Evolutionary conservation across 2,888 invertebrate genomes (phyloP), one percentile per base, ranked within the genome.

Genomic region (Parnassius apollo): DNA sequence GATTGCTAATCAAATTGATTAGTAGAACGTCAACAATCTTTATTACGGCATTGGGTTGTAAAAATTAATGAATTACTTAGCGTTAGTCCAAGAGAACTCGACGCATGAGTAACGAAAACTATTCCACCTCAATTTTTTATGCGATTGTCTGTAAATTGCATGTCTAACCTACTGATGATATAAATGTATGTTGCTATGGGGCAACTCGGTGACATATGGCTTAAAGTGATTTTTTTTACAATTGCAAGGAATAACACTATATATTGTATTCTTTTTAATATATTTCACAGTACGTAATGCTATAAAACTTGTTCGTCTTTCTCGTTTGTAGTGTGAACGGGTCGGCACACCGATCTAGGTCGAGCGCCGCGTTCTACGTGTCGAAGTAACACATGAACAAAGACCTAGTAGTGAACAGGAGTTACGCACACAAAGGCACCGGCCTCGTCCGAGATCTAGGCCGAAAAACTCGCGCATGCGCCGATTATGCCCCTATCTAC

Each of bases 401-500:
- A 57, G 69, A 66, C 69, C 70, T 70, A 68, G 66, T 67, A 67
- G 67, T 66, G 62, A 64, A 68, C 66, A 66, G 68, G 58, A 64
- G 58, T 65, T 64, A 69, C 65, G 66, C 76, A 71, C 75, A 73
- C 74, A 69, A 62, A 53, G 42, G 50, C 53, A 60, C 57, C 70
- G 75, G 68, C 78, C 79, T 72, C 80, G 75, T 76, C 75, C 73
- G 72, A 74, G 73, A 86, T 81, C 78, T 85, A 84, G 86, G 86
- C 81, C 85, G 75, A 81, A 84, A 81, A 83, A 81, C 75, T 79
- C 80, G 79, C 85, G 83, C 85, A 81, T 82, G 84, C 83, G 79
- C 72, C 69, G 68, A 68, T 66, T 35, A 62, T 56, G 61, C 64
- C 59, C 57, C 65, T 68, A 70, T 59, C 66, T 68, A 70, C 65